Percentiles rank a stretch among this genome's conserved stretches.
Conservation (phyloP, 2,888 invertebrate genomes). For the Stenodema calcarata region DNA sequence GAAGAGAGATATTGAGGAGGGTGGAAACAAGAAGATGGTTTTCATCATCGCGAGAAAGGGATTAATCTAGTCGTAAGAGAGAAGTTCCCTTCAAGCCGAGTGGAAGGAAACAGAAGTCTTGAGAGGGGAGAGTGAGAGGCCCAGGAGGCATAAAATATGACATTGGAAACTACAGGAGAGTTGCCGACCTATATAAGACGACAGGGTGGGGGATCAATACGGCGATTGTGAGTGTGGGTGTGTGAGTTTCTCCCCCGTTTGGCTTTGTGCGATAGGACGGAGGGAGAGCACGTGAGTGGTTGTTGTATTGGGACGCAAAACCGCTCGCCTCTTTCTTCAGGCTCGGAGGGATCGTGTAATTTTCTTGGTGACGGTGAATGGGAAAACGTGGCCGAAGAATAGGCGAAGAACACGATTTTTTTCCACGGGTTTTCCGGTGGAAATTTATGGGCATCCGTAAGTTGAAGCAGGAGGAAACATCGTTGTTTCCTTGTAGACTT, state of each 20-base stretch:
- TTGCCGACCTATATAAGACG: constrained; percentile 49
- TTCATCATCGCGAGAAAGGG: constrained; percentile 15
- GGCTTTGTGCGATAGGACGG: constrained; percentile 5
- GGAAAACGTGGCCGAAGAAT: not conserved
- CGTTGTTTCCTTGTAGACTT: too few species aligned
- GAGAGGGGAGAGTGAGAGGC: not conserved
- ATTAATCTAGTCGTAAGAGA: constrained; percentile 1
- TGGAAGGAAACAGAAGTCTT: not conserved
- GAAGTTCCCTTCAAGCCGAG: not conserved
- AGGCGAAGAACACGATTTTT: not conserved
- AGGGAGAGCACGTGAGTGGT: constrained; percentile 18
- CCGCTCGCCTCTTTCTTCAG: not conserved
- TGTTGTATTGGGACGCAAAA: not conserved
- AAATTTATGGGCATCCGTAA: not conserved
- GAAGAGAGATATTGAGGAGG: not conserved
- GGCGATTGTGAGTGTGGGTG: constrained; percentile 48
- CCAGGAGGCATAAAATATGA: constrained; percentile 38
- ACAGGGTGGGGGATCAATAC: constrained; percentile 47
- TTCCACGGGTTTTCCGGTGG: not conserved
- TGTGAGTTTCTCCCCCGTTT: not conserved
- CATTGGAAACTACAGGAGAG: constrained; percentile 39
- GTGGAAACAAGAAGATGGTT: not conserved
- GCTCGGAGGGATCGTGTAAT: not conserved
- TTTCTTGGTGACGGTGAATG: not conserved
- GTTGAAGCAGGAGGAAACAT: not conserved